phyloP scores from a whole-genome alignment of 2,113 vertebrate genomes.

The Myxocyprinus asiaticus region DNA sequence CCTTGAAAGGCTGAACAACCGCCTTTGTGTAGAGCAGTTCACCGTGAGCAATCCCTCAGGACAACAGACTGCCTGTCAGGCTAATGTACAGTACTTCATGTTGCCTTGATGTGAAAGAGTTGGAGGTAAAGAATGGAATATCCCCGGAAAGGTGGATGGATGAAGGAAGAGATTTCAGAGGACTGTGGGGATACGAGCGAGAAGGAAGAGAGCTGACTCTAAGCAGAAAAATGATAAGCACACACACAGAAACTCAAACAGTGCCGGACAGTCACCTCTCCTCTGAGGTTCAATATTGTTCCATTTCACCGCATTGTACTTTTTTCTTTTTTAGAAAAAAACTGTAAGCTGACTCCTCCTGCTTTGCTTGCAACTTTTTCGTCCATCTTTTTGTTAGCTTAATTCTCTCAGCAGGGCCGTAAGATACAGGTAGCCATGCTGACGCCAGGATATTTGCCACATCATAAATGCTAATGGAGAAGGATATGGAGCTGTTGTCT shows the following conservation, averaged over 20 bases:
- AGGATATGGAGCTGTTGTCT: conserved; percentile 9
- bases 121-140: conserved; percentile 18
- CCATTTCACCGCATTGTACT: conserved; percentile 50
- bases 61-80: conserved; percentile 56
- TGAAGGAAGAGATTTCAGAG: conserved; percentile 37
- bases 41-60: conserved; percentile 57
- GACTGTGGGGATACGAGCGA: conserved; percentile 14
- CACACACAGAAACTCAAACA: conserved; percentile 40
- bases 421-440: conserved; percentile 62
- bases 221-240: conserved; percentile 33
- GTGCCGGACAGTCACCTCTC: conserved; percentile 9
- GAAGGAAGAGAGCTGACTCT: conserved; percentile 43
- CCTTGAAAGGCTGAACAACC: conserved; percentile 61
- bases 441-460: conserved; percentile 62
- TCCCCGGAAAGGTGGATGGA: conserved; percentile 28
- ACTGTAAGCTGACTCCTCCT: conserved; percentile 69
- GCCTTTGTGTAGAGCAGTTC: conserved; percentile 62
- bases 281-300: conserved; percentile 48
- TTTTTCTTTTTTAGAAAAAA: conserved; percentile 56
- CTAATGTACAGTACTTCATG: conserved; percentile 60
- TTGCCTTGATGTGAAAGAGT: conserved; percentile 61
- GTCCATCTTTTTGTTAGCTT: conserved; percentile 48
- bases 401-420: conserved; percentile 60
- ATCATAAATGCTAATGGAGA: conserved; percentile 64
- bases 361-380: conserved; percentile 68